phyloP scores from a whole-genome alignment of 2,113 vertebrate genomes.

The Coracopsis vasa region DNA sequence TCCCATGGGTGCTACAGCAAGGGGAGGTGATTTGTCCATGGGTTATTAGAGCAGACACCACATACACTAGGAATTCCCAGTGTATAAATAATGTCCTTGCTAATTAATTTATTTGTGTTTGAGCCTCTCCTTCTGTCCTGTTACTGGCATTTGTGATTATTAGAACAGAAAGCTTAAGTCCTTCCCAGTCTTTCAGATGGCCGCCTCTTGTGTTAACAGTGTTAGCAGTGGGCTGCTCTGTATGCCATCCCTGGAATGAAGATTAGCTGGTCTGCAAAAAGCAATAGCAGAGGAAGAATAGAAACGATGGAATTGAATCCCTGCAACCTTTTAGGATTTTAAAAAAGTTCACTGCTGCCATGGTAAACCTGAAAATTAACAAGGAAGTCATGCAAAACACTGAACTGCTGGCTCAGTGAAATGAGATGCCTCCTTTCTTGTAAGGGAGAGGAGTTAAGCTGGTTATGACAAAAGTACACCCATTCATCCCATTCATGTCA shows the following conservation, averaged over 20 bases:
- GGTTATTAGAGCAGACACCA: conserved; percentile 61
- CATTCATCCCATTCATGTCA: not conserved
- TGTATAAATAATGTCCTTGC: conserved; percentile 64
- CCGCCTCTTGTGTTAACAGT: not conserved
- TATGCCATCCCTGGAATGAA: not conserved
- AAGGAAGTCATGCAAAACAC: not conserved
- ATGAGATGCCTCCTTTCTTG: not conserved
- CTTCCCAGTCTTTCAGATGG: conserved; percentile 23
- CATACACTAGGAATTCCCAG: conserved; percentile 49
- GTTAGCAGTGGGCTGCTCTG: not conserved
- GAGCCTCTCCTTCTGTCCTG: not conserved
- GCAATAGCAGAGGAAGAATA: not conserved
- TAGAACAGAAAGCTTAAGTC: not conserved
- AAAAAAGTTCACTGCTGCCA: not conserved
- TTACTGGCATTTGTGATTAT: conserved; percentile 21
- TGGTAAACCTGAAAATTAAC: not conserved
- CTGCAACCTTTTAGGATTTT: not conserved
- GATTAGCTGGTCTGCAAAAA: not conserved
- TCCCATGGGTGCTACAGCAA: not conserved
- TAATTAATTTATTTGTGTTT: conserved; percentile 66
- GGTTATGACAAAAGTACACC: not conserved
- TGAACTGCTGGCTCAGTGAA: not conserved
- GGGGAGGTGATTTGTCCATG: conserved; percentile 13
- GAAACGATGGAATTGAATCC: not conserved
- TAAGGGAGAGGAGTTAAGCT: not conserved